These are phyloP conservation scores for Aphrophora alni DNA, from an alignment of 2,888 invertebrate species.

Conservation along the genomic window DNA sequence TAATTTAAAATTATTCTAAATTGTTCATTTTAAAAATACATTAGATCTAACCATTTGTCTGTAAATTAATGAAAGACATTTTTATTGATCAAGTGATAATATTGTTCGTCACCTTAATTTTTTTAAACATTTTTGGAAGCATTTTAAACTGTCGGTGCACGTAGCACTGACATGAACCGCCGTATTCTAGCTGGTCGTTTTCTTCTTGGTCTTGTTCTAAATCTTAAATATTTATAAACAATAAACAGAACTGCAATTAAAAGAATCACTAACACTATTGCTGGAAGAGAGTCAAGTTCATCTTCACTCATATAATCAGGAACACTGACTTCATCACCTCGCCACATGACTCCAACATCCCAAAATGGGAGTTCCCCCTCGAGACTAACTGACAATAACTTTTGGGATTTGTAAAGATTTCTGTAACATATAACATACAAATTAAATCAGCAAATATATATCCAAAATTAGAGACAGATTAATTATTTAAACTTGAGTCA, in stretches of 20 bases:
- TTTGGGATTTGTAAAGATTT: conserved; percentile 79
- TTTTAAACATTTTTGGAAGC: background rate
- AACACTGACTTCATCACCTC: conserved; percentile 63
- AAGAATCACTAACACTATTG: conserved; percentile 56
- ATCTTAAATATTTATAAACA: conserved; percentile 56
- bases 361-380: conserved; percentile 51
- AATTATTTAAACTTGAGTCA: too few species aligned
- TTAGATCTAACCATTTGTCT: background rate
- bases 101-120: background rate
- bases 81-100: background rate
- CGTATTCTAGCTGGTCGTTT: conserved; percentile 52
- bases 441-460: background rate
- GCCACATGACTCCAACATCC: conserved; percentile 58
- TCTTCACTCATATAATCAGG: conserved; percentile 62
- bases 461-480: too few species aligned
- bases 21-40: background rate
- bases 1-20: background rate
- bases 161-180: conserved; percentile 47
- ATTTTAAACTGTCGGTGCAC: conserved; percentile 45
- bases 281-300: conserved; percentile 56
- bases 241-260: conserved; percentile 55
- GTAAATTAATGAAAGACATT: background rate
- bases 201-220: conserved; percentile 58
- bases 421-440: conserved; percentile 59
- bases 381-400: conserved; percentile 67